phyloP scores from a whole-genome alignment of 2,113 vertebrate species.

The Ophthalmolycus amberensis region DNA sequence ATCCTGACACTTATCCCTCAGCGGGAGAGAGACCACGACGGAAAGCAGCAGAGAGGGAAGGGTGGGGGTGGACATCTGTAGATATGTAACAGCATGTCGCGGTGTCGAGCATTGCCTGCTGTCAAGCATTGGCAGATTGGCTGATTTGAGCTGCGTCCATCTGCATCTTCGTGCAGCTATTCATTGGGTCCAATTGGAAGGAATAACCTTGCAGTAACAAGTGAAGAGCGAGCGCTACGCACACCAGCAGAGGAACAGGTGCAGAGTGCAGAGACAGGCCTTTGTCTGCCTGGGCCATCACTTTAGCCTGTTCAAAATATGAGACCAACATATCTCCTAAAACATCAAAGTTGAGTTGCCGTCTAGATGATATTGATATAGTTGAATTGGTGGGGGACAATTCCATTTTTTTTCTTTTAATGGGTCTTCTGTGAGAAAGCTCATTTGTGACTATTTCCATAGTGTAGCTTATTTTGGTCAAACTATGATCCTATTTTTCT shows the following conservation, averaged over 20 bases:
- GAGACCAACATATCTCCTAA: not conserved
- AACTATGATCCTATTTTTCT: too few relatives aligned
- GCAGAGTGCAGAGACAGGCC: conserved; percentile 21
- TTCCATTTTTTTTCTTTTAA: not conserved
- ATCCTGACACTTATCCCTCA: conserved; percentile 67
- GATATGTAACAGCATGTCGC: conserved; percentile 62
- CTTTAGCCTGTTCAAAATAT: not conserved
- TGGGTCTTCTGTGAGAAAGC: not conserved
- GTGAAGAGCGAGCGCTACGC: not conserved
- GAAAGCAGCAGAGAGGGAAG: conserved; percentile 1
- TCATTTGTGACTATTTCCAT: not conserved
- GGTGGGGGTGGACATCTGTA: conserved; percentile 69
- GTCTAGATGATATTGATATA: not conserved
- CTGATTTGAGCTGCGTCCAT: conserved; percentile 56
- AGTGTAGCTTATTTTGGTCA: too few relatives aligned
- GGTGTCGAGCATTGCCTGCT: conserved; percentile 33
- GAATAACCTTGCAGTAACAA: conserved; percentile 13
- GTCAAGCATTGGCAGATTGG: conserved; percentile 51
- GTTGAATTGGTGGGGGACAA: not conserved
- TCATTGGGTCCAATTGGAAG: conserved; percentile 23
- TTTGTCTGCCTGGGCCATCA: not conserved
- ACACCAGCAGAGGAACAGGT: conserved; percentile 45
- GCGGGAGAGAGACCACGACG: conserved; percentile 5
- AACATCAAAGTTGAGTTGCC: not conserved
- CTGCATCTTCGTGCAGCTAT: conserved; percentile 57